Evolutionary conservation across 1,140 invertebrate genomes (phyloP).

Genomic region (Paraescarpia echinospica): DNA sequence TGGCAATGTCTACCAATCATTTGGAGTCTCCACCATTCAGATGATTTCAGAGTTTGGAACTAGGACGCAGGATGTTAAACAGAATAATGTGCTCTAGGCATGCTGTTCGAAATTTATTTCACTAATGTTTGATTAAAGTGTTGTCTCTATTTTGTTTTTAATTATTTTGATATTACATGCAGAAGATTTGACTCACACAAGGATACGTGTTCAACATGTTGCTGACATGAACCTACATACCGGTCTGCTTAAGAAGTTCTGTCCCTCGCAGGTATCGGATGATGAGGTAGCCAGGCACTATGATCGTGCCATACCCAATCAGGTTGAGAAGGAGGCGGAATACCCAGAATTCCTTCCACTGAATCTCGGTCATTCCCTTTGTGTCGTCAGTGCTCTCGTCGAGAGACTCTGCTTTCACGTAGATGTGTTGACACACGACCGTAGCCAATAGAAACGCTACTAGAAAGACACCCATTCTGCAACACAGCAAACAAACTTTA

Average conservation of each 20-base stretch:
- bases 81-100: too few relatives aligned
- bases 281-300: conserved; percentile 82
- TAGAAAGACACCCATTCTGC: neutral
- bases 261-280: conserved; percentile 79
- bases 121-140: too few relatives aligned
- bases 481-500: neutral
- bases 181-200: too few relatives aligned
- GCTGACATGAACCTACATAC: conserved; percentile 61
- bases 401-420: neutral
- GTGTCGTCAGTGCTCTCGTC: neutral
- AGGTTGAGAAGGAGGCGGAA: conserved; percentile 73
- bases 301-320: conserved; percentile 84
- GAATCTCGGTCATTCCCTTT: neutral
- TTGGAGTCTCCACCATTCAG: neutral
- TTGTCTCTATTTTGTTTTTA: too few relatives aligned
- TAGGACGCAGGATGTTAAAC: too few relatives aligned
- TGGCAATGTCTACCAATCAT: neutral
- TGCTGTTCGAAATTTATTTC: too few relatives aligned
- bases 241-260: conserved; percentile 78
- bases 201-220: neutral
- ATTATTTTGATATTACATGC: too few relatives aligned
- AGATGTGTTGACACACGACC: neutral
- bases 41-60: too few relatives aligned
- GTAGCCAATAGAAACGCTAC: neutral
- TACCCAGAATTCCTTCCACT: conserved; percentile 69